A percentile compares a stretch with the other conserved stretches of the same genome.
Conservation (phyloP, 1,140 invertebrate species). For the Drosophila funebris region DNA sequence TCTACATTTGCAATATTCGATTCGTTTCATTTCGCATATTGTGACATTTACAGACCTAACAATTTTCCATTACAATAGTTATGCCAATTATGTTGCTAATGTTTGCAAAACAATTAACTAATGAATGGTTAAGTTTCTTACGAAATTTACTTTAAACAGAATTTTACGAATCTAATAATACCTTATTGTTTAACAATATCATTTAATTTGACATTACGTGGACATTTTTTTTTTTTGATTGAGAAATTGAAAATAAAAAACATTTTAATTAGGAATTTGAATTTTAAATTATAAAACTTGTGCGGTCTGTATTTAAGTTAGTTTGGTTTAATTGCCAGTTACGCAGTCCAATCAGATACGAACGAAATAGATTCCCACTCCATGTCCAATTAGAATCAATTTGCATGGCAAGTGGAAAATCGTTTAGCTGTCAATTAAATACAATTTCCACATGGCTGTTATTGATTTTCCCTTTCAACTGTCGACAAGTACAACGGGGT, state of each 20-base stretch:
- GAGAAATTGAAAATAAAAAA: not conserved
- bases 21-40: slow-evolving; percentile 5
- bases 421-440: slow-evolving; percentile 81
- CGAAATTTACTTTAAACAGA: too few relatives aligned
- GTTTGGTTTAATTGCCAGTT: slow-evolving; percentile 52
- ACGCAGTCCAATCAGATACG: slow-evolving; percentile 35
- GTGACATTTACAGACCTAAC: slow-evolving; percentile 1
- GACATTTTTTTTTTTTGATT: too few relatives aligned
- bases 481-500: too few relatives aligned
- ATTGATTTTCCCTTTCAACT: slow-evolving; percentile 63
- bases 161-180: too few relatives aligned
- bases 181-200: too few relatives aligned
- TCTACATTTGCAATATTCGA: not conserved
- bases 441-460: slow-evolving; percentile 68
- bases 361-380: not conserved
- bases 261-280: not conserved
- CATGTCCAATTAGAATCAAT: slow-evolving; percentile 54
- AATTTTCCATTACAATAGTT: slow-evolving; percentile 9
- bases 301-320: not conserved
- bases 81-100: not conserved
- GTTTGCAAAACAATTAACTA: not conserved
- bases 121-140: not conserved
- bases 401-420: slow-evolving; percentile 71
- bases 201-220: too few relatives aligned
- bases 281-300: not conserved